Evolutionary conservation across 2,888 invertebrate genomes (phyloP).

Genomic region (Agonopterix alstromeriana): DNA sequence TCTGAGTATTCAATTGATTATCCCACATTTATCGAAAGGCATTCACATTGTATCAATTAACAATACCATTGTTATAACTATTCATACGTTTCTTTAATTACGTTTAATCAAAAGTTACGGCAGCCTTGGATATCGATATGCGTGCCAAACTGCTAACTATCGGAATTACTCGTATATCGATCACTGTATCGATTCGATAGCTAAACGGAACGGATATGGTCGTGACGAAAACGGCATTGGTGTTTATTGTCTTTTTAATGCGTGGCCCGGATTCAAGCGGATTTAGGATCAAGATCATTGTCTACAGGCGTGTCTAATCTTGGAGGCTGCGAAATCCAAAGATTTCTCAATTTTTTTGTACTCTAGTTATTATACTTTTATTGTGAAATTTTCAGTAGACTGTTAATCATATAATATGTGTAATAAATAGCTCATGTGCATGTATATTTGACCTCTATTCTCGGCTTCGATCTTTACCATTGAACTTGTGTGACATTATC

Average conservation of each 20-base stretch:
- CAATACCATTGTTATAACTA: conserved; percentile 5
- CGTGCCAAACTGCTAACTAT: conserved; percentile 25
- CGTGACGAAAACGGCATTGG: conserved; percentile 64
- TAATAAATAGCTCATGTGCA: background rate
- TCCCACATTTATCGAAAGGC: background rate
- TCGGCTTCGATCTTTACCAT: conserved; percentile 22
- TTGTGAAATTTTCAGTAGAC: too few species aligned
- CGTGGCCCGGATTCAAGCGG: conserved; percentile 56
- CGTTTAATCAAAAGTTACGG: conserved; percentile 24
- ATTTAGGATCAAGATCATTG: conserved; percentile 56
- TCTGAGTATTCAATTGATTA: too few species aligned
- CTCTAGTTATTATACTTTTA: background rate
- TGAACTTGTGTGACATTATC: conserved; percentile 47
- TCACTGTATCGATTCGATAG: conserved; percentile 48
- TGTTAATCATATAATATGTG: too few species aligned
- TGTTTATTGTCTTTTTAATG: conserved; percentile 49
- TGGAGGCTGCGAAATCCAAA: background rate
- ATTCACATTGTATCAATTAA: background rate
- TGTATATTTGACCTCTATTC: conserved; percentile 16
- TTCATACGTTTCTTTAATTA: conserved; percentile 10
- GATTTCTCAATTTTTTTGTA: background rate
- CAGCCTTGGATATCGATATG: conserved; percentile 37
- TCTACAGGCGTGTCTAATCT: conserved; percentile 18
- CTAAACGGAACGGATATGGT: conserved; percentile 47
- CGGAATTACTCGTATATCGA: conserved; percentile 41